Base-by-base conservation (phyloP, 2,888 invertebrate species). In the Pristionchus entomophagus region DNA sequence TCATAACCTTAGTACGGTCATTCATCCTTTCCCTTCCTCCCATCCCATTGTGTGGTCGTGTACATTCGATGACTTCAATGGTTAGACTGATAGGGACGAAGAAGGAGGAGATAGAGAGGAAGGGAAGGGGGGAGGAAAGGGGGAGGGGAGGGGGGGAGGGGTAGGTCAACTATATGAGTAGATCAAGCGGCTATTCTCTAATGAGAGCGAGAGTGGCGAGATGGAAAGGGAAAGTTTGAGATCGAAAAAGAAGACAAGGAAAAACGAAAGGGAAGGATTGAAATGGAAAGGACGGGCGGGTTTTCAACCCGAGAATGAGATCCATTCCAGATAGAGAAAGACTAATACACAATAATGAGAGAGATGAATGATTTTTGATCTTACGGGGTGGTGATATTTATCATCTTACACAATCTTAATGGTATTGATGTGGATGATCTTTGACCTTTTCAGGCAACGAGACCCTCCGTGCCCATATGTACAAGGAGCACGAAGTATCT, bases 381-480 rank as follows among this genome's bases (percentile, higher is more conserved):
- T 56, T n/a, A n/a, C n/a, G n/a, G n/a, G n/a, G n/a, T n/a, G n/a
- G n/a, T n/a, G n/a, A n/a, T n/a, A n/a, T n/a, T n/a, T n/a, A n/a
- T n/a, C n/a, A n/a, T n/a, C n/a, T n/a, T n/a, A n/a, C n/a, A n/a
- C n/a, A n/a, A n/a, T n/a, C n/a, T n/a, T n/a, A n/a, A n/a, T n/a
- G n/a, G n/a, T n/a, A n/a, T n/a, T n/a, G n/a, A n/a, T n/a, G n/a
- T n/a, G n/a, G n/a, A n/a, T n/a, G n/a, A n/a, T n/a, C n/a, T n/a
- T n/a, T n/a, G n/a, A n/a, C n/a, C n/a, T 65, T 51, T 91, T 69
- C 89, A 93, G 93, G 92, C 88, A 93, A 91, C 83, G 93, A 93
- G 56, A 91, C 92, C 2, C 91, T 93, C 0, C 92, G 93, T 19
- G 89, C 91, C n/a, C 93, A 93, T 88, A 93, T 93, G 93, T 92